Base-by-base conservation (phyloP, 2,113 vertebrate species). In the Chinchilla lanigera region DNA sequence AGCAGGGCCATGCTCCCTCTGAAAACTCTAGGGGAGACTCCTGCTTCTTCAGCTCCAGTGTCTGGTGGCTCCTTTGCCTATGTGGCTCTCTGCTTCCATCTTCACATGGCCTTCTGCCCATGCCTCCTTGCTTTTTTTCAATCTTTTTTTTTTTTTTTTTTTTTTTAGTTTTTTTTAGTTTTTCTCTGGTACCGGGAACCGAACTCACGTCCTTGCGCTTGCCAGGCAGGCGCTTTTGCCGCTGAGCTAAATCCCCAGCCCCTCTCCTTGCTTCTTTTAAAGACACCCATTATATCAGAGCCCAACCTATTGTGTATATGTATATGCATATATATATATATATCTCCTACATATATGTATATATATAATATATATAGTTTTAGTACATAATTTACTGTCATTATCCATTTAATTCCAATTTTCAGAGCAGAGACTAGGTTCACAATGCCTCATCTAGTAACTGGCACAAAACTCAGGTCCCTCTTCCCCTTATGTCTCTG, bases 401-500 rank as follows among this genome's bases (percentile, higher is more conserved):
- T 77, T 50, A 67, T 50, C 33, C 41, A 19, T 69, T 78, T 52
- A 50, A 89, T 93, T 69, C 38, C 20, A 60, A 78, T 41, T 60
- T 93, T 38, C 71, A 89, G 17, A 58, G 7, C 58, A 89, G 41
- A 89, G 26, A 11, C 12, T 41, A 28, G 41, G 52, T 54, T 67
- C 78, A 83, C 54, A 83, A 83, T 58, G 26, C n/a, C 28, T 73
- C 22, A 17, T 14, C 14, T 26, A 63, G 0, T 75, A 86, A 77
- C 56, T 65, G 17, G 4, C 4, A 54, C 6, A 63, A 54, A 92
- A 11, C 38, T 30, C 3, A 17, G 26, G 16, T 33, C 7, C 1
- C 7, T 26, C 0, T 10, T 10, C 12, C 2, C 41, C 4, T 5
- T 33, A 2, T n/a, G 3, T 17, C 26, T 67, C 22, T 38, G 1